Conservation (phyloP, 2,797 vertebrate species). For the Smutsia gigantea region DNA sequence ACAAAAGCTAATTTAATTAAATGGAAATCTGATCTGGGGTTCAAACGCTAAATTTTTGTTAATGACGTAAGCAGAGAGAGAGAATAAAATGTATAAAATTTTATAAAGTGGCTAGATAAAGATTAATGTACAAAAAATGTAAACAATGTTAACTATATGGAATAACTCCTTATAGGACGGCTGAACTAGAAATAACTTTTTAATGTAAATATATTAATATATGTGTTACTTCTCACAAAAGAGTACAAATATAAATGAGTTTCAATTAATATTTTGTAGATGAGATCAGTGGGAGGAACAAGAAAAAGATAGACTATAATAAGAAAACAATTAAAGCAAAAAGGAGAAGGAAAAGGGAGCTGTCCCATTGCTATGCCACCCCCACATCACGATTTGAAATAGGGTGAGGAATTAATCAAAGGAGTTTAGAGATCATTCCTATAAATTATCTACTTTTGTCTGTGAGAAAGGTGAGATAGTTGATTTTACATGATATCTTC, state of each 20-base stretch:
- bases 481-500: not conserved
- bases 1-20: not conserved
- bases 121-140: not conserved
- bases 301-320: not conserved
- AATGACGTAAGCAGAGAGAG: not conserved
- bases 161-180: not conserved
- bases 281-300: not conserved
- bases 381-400: not conserved
- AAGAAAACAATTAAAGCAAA: not conserved
- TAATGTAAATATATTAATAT: not conserved
- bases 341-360: too few relatives aligned
- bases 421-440: not conserved
- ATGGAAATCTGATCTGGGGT: not conserved
- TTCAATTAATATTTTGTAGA: not conserved
- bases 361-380: too few relatives aligned
- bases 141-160: not conserved
- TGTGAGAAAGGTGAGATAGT: not conserved
- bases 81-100: not conserved
- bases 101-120: not conserved
- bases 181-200: not conserved
- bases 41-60: not conserved
- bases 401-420: not conserved
- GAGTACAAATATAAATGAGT: not conserved
- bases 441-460: not conserved
- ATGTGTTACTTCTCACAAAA: not conserved